phyloP scores from a whole-genome alignment of 2,797 vertebrate genomes.

The Amphiprion clarkii region DNA sequence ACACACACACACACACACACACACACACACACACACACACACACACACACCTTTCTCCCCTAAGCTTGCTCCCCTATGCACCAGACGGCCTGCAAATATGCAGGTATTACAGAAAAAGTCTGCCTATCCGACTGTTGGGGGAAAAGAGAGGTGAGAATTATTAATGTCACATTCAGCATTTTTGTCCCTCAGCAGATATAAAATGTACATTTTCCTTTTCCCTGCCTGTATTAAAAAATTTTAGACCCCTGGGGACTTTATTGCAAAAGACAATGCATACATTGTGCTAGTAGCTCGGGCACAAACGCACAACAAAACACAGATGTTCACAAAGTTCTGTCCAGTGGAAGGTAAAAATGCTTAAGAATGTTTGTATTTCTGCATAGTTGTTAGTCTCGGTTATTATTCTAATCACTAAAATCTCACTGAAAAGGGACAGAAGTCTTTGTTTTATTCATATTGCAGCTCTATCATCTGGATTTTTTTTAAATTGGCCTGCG shows the following conservation, averaged over 20 bases:
- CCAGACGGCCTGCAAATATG: constrained; percentile 80
- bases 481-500: constrained; percentile 13
- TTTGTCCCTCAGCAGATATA: constrained; percentile 81
- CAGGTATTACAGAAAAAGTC: constrained; percentile 82
- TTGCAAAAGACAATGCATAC: constrained; percentile 50
- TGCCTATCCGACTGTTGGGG: constrained; percentile 64
- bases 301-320: constrained; percentile 46
- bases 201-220: constrained; percentile 76
- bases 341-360: constrained; percentile 19
- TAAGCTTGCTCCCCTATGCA: constrained; percentile 73
- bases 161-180: constrained; percentile 77
- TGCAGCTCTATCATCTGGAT: constrained; percentile 10
- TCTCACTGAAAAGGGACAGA: not conserved
- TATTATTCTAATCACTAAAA: constrained; percentile 3
- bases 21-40: constrained; percentile 58
- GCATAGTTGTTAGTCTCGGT: not conserved
- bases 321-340: constrained; percentile 26
- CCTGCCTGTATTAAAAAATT: constrained; percentile 55
- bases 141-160: constrained; percentile 76
- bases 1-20: constrained; percentile 32
- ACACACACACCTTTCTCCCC: constrained; percentile 50
- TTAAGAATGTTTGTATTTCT: constrained; percentile 33
- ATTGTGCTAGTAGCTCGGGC: constrained; percentile 27
- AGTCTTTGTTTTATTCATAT: constrained; percentile 7
- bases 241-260: constrained; percentile 41